These are phyloP conservation scores for Sturmia bella DNA, from an alignment of 2,888 invertebrate species.

Conservation along the genomic window DNA sequence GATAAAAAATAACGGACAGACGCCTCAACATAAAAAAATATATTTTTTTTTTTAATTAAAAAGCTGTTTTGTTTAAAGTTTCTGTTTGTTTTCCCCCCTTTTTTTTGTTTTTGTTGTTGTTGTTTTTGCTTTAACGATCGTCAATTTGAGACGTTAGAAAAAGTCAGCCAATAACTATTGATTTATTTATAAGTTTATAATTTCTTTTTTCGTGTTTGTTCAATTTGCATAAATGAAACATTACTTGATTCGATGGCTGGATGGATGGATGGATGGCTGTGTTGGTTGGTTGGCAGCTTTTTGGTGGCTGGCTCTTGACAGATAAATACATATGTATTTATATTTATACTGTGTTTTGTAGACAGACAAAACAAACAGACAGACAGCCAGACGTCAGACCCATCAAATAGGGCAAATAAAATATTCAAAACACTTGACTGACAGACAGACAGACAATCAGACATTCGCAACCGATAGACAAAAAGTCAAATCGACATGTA, in stretches of 20 bases:
- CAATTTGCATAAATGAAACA: conserved; percentile 62
- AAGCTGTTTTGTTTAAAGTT: conserved; percentile 1
- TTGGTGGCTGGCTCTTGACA: conserved; percentile 23
- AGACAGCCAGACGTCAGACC: conserved; percentile 3
- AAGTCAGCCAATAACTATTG: conserved; percentile 46
- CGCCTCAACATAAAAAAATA: conserved; percentile 1
- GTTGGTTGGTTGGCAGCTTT: background rate
- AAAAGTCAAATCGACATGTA: background rate
- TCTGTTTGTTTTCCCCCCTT: conserved; percentile 14
- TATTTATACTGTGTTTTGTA: background rate
- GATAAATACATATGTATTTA: conserved; percentile 3
- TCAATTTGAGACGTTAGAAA: conserved; percentile 14
- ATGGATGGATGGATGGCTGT: too few species aligned
- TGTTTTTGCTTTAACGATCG: background rate
- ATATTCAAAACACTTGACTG: conserved; percentile 53
- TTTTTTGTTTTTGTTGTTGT: too few species aligned
- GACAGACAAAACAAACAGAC: background rate
- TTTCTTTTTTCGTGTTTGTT: conserved; percentile 17
- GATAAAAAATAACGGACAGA: background rate
- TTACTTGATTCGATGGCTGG: background rate
- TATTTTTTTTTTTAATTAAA: conserved; percentile 21
- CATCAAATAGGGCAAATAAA: conserved; percentile 38
- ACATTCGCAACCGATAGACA: conserved; percentile 37
- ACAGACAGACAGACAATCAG: conserved; percentile 20
- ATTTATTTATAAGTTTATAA: conserved; percentile 50